Percentiles rank a stretch among this genome's conserved stretches.
These are phyloP conservation scores for Asobara japonica DNA, from an alignment of 1,140 invertebrate species.

Conservation along the genomic window DNA sequence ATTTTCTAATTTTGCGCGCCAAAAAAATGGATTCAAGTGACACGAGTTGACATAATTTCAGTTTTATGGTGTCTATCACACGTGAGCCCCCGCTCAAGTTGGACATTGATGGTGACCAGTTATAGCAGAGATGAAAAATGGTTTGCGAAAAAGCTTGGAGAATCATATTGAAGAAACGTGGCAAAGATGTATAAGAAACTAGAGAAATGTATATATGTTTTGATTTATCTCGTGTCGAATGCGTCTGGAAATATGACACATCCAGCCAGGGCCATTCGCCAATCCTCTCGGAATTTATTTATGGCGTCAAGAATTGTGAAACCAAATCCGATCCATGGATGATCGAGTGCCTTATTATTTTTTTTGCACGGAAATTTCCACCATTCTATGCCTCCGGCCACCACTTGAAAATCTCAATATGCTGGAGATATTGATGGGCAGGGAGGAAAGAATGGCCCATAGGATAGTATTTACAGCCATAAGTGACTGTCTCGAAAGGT, in stretches of 20 bases:
- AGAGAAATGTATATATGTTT: neutral
- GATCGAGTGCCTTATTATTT: neutral
- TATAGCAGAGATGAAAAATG: neutral
- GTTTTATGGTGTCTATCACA: neutral
- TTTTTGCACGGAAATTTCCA: neutral
- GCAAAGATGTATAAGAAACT: neutral
- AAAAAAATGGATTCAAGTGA: neutral
- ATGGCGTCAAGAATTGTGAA: neutral
- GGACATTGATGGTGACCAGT: conserved; percentile 7
- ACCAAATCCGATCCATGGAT: neutral
- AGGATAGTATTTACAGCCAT: too few relatives aligned
- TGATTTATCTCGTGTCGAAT: neutral
- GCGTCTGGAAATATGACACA: neutral
- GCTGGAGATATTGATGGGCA: neutral
- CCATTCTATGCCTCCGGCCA: too few relatives aligned
- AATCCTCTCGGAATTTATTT: neutral
- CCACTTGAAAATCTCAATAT: neutral
- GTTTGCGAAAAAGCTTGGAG: neutral
- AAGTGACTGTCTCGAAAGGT: too few relatives aligned
- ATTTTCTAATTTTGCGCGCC: too few relatives aligned
- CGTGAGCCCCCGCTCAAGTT: neutral
- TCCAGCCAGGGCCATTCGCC: neutral
- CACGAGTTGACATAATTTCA: neutral
- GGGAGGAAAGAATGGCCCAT: too few relatives aligned
- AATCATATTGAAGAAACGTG: neutral